Evolutionary conservation across 2,113 vertebrate genomes (phyloP), one percentile per base, ranked within the genome.

Genomic region (Nibea albiflora): DNA sequence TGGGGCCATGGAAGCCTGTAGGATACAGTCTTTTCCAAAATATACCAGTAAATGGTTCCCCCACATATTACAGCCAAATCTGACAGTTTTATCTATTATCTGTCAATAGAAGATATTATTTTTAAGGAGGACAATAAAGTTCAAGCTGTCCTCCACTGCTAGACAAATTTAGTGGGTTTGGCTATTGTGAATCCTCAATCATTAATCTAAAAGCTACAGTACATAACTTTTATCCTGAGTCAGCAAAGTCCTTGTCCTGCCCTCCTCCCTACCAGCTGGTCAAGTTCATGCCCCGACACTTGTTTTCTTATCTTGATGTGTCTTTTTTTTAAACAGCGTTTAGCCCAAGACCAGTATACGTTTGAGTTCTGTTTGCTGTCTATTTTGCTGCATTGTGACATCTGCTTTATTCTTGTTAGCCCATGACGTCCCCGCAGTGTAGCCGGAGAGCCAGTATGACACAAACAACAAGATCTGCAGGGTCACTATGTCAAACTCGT

Each of bases 121-220:
- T 39, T 85, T 78, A 80, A 79, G 77, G 74, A 77, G 67, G 14
- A 71, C 73, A 80, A 61, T 87, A 68, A 86, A 76, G 62, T 50
- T 26, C 53, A 78, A 66, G 63, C 76, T 74, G 63, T 70, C 50
- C 67, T 57, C 73, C 28, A 39, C 58, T 69, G 85, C 66, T 20
- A 28, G 35, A 61, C 15, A 67, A 77, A 80, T 71, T 75, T 84
- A 70, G 67, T 63, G 39, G 39, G 56, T 76, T 71, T 78, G 63
- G 73, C 76, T 56, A 47, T 67, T 42, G 76, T 76, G 67, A 54
- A 62, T 84, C 76, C 84, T 87, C 64, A 90, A 69, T 89, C 80
- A 90, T 86, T 84, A 89, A 84, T 89, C 83, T 83, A 82, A 64
- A 72, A 73, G 76, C 80, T 74, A 58, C 70, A 87, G 79, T 77